phyloP scores from a whole-genome alignment of 2,888 invertebrate genomes.

The Caenorhabditis panamensis region DNA sequence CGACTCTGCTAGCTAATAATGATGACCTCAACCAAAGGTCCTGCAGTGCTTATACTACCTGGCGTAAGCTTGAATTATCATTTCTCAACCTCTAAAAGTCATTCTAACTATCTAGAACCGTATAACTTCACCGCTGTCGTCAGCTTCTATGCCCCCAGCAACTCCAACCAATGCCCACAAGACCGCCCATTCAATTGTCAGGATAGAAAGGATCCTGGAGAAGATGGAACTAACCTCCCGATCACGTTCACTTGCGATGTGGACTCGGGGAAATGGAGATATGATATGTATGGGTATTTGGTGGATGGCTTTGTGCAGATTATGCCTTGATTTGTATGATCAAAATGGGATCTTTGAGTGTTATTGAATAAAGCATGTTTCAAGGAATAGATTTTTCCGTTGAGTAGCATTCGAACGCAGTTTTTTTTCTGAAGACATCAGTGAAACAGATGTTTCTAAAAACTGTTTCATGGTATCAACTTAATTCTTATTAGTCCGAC shows the following conservation, averaged over 20 bases:
- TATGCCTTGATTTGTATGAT: not conserved
- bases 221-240: not conserved
- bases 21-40: not conserved
- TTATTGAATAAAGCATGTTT: not conserved
- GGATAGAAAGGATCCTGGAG: not conserved
- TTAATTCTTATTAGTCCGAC: too few species aligned
- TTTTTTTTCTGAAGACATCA: too few species aligned
- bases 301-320: slow-evolving; percentile 10
- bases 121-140: not conserved
- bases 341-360: too few species aligned
- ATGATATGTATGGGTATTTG: not conserved
- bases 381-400: too few species aligned
- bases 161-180: not conserved
- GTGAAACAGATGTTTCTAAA: too few species aligned
- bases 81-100: not conserved
- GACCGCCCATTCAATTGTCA: slow-evolving; percentile 27
- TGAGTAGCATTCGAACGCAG: too few species aligned
- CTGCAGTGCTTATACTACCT: not conserved
- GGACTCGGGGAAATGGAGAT: slow-evolving; percentile 1
- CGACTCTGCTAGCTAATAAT: not conserved
- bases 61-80: not conserved
- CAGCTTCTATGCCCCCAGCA: not conserved
- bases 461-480: too few species aligned
- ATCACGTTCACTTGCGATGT: slow-evolving; percentile 23
- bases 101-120: not conserved